Evolutionary conservation across 1,140 invertebrate genomes (phyloP).

Genomic region (Dufourea novaeangliae): DNA sequence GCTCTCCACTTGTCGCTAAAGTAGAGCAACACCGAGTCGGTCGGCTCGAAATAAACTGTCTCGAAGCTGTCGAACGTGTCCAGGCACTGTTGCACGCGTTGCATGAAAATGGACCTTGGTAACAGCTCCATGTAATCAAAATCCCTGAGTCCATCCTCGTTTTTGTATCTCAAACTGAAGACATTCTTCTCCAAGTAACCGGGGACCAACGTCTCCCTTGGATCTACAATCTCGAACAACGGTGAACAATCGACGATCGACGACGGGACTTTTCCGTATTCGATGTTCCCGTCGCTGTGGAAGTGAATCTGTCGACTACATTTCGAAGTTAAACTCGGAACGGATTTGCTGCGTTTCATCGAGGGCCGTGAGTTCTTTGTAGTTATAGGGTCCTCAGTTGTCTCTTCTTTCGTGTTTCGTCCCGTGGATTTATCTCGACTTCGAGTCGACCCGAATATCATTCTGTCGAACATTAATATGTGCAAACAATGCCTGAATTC

Average conservation of each 20-base stretch:
- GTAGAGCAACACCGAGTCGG: constrained; percentile 78
- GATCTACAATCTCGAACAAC: constrained; percentile 54
- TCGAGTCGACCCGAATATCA: constrained; percentile 30
- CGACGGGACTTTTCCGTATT: constrained; percentile 19
- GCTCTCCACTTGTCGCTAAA: constrained; percentile 78
- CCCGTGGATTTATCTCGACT: background rate
- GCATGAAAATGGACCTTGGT: constrained; percentile 51
- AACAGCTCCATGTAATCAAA: constrained; percentile 65
- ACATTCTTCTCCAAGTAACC: constrained; percentile 48
- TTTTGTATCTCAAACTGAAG: background rate
- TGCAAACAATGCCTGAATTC: constrained; percentile 53
- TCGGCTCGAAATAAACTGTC: constrained; percentile 74
- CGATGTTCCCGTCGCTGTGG: constrained; percentile 46
- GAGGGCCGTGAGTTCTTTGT: background rate
- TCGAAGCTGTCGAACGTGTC: constrained; percentile 77
- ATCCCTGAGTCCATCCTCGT: constrained; percentile 54
- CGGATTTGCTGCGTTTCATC: background rate
- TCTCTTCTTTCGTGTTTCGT: background rate
- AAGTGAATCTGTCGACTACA: background rate
- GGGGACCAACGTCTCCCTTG: constrained; percentile 52
- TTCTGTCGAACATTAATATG: constrained; percentile 59
- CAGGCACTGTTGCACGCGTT: constrained; percentile 77
- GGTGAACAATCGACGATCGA: constrained; percentile 17
- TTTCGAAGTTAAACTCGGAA: background rate
- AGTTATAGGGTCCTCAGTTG: background rate